These are phyloP conservation scores for Smithornis capensis DNA, from an alignment of 2,113 vertebrate species.

Conservation along the genomic window DNA sequence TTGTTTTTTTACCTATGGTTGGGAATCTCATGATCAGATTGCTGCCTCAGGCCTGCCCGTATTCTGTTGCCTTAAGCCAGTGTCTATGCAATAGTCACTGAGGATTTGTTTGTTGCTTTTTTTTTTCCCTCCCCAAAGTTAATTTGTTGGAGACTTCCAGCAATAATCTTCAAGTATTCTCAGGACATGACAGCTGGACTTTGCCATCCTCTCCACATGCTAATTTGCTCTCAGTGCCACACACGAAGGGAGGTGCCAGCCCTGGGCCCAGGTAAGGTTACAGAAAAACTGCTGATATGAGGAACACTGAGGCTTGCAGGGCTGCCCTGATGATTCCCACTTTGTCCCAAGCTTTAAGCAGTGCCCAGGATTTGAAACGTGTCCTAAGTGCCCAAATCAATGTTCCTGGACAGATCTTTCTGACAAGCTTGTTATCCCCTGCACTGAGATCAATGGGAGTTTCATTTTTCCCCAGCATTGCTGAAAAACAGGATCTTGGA, in stretches of 20 bases:
- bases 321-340: neutral
- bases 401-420: neutral
- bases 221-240: constrained; percentile 74
- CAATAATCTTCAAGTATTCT: constrained; percentile 81
- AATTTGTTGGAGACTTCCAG: constrained; percentile 77
- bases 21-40: neutral
- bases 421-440: neutral
- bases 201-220: constrained; percentile 76
- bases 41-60: neutral
- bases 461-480: neutral
- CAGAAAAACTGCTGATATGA: neutral
- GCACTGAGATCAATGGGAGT: neutral
- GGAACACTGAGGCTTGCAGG: neutral
- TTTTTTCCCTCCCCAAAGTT: constrained; percentile 11
- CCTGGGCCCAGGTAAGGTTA: constrained; percentile 79
- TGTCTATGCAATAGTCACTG: neutral
- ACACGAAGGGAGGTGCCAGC: constrained; percentile 65
- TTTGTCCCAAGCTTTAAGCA: neutral
- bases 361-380: neutral
- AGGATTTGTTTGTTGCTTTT: neutral
- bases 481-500: neutral
- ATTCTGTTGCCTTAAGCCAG: neutral
- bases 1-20: neutral
- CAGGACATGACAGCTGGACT: constrained; percentile 84
- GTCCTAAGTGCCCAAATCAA: neutral